Evolutionary conservation across 2,888 invertebrate genomes (phyloP), one percentile per base, ranked within the genome.

Genomic region (Actias luna): DNA sequence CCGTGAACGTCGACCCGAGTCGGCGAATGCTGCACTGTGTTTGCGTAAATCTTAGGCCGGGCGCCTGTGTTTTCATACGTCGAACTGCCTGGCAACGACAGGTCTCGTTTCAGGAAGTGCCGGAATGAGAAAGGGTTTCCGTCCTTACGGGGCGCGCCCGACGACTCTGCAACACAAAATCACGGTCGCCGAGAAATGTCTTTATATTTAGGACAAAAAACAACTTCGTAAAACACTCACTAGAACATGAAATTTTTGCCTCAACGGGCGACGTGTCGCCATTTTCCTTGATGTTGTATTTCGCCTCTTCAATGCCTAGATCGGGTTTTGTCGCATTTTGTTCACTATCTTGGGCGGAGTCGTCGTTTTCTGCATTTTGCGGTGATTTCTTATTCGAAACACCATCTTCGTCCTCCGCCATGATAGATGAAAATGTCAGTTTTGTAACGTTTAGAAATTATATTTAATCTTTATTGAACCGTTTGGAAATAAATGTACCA

Each of bases 81-180:
- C 33, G 92, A 92, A 67, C 92, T 89, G 69, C 92, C 92, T 65
- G 93, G 93, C 71, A 93, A 76, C 68, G 92, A 93, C 57, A 92
- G 79, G 74, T 95, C 95, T 73, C 95, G 94, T 79, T 95, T 95
- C 72, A 97, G 85, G 82, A 97, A 97, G 82, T 97, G 97, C 81
- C 97, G 96, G 76, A 97, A 97, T 63, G 97, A 97, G 85, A 97
- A 96, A 3, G 96, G 95, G 85, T 96, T 96, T 72, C 96, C 96
- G 78, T 96, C 96, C 72, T 94, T 93, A 61, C 93, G 91, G 65
- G 91, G 84, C 36, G 85, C 84, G 27, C 93, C 93, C 65, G 89
- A 83, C 63, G 88, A 88, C 80, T 87, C 85, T 88, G 87, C 65
- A 87, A 89, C 73, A 78, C 81, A 83, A 83, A 81, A 68, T 68